These are phyloP conservation scores for Ophraella communa DNA, from an alignment of 2,888 invertebrate genomes.

Conservation along the genomic window DNA sequence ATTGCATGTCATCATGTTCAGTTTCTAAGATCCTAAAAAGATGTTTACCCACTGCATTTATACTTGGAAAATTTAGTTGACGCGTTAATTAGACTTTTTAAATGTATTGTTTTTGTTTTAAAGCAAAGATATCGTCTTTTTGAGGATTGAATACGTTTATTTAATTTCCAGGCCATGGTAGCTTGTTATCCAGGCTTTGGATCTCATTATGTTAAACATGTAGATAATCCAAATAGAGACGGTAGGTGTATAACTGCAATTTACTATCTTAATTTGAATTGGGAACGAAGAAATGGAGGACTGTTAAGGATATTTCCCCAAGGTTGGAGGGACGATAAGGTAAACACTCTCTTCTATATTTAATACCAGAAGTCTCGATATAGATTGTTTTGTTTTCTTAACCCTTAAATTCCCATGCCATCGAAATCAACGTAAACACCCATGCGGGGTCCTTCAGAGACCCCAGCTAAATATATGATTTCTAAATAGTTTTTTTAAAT, in stretches of 20 bases:
- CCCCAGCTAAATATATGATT: no score
- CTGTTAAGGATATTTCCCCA: constrained; percentile 91
- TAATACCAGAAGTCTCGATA: no score
- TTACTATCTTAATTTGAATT: constrained; percentile 95
- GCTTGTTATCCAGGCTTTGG: constrained; percentile 97
- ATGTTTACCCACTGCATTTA: no score
- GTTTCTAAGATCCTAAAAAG: no score
- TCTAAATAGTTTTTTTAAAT: no score
- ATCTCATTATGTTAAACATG: constrained; percentile 94
- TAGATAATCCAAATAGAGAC: constrained; percentile 96
- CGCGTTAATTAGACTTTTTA: no score
- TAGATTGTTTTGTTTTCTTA: no score
- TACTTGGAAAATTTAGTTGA: no score
- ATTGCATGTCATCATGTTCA: no score
- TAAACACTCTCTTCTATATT: constrained; percentile 47
- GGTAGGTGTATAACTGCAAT: constrained; percentile 97
- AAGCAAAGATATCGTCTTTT: no score
- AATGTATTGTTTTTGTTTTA: neutral
- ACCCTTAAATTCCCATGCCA: neutral
- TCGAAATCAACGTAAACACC: no score
- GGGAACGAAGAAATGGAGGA: constrained; percentile 87
- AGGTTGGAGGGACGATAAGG: constrained; percentile 74
- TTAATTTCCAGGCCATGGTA: constrained; percentile 87
- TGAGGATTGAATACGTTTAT: neutral
- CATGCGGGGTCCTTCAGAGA: no score